Base-by-base conservation (phyloP, 2,888 invertebrate genomes). In the Lysandra coridon region DNA sequence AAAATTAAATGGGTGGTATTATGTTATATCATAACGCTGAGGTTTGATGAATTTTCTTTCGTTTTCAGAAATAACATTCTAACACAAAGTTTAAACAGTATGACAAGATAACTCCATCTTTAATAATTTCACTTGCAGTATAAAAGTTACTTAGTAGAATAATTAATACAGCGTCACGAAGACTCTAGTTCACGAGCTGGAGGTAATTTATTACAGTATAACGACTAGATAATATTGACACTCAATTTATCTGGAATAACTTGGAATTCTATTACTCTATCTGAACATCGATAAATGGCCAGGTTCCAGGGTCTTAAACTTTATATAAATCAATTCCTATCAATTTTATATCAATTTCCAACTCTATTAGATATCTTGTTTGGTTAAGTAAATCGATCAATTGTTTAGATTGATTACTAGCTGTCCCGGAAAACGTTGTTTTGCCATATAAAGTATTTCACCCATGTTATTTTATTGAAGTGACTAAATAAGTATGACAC, bases 211-310 rank as follows among this genome's bases (percentile, higher is more conserved):
- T 76, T 57, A 57, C 76, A 76, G 57, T 30, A 7, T 53, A 76
- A 76, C 30, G 76, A 76, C 76, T 53, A 76, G 76, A 76, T 76
- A 76, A 76, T 76, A 76, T 76, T 76, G 76, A 76, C 76, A 76
- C 76, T 23, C 53, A 49, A 76, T 76, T 57, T 76, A 76, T 76
- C 76, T 57, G 17, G 76, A 76, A 76, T 53, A 57, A 76, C 12
- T 76, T 30, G 57, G 23, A 76, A 76, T 49, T 76, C 76, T 17
- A 57, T 76, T 57, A 57, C 57, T 17, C 76, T 57, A 57, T 53
- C 53, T 53, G 30, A 76, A 76, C 76, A n/a, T 37, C 76, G 49
- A 76, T 76, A 57, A 76, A 57, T 76, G 69, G 33, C 33, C 69
- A 33, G 33, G 69, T 33, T 69, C 69, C 69, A 33, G 33, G 69